Conservation (phyloP, 53 echinoderm and acorn worm species). For the Astropecten irregularis region DNA sequence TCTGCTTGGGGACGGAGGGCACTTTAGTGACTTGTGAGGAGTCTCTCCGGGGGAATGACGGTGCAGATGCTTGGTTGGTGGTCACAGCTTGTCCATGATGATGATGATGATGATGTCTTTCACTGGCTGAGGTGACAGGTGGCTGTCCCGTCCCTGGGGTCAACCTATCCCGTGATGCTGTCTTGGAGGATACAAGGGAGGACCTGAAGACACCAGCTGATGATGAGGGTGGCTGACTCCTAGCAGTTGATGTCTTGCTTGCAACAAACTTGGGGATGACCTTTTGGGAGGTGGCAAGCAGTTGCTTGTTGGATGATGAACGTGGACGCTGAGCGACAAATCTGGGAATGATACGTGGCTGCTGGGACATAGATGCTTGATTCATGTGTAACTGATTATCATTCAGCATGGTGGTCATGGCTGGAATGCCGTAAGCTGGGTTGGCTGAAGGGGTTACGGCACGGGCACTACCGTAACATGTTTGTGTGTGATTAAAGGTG, state of each 20-base stretch:
- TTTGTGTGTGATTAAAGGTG: background rate
- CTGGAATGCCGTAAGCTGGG: background rate
- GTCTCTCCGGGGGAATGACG: constrained; percentile 8
- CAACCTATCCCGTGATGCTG: too few relatives aligned
- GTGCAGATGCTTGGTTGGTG: background rate
- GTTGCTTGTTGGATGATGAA: background rate
- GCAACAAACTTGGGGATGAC: too few relatives aligned
- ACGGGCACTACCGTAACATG: background rate
- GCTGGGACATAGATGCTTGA: background rate
- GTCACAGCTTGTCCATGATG: background rate
- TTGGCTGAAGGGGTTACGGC: too few relatives aligned
- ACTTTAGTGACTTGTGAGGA: constrained; percentile 4
- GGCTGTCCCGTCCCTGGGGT: background rate
- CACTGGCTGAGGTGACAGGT: too few relatives aligned
- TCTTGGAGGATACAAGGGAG: too few relatives aligned
- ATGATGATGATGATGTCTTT: too few relatives aligned
- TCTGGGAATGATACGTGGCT: background rate
- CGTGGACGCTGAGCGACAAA: background rate
- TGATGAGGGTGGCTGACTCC: background rate
- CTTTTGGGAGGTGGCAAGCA: too few relatives aligned
- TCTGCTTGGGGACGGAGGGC: constrained; percentile 5
- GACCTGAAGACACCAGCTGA: too few relatives aligned
- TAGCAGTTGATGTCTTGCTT: too few relatives aligned
- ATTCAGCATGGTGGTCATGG: background rate
- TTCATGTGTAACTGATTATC: background rate